These are phyloP conservation scores for Eristalinus sepulchralis DNA, from an alignment of 2,888 invertebrate genomes.

Conservation along the genomic window DNA sequence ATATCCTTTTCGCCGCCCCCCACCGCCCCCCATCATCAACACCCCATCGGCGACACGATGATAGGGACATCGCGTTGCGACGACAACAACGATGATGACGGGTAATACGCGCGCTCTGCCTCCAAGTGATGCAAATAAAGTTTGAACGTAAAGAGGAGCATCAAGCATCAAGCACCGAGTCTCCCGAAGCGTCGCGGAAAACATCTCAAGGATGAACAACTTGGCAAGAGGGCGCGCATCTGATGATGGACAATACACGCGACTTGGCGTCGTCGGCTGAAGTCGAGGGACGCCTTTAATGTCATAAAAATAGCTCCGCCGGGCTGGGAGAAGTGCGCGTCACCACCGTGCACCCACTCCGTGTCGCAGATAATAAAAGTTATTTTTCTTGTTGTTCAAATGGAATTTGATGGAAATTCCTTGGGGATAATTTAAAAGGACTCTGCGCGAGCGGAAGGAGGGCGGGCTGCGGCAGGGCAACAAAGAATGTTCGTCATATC, in stretches of 20 bases:
- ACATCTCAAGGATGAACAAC: constrained; percentile 13
- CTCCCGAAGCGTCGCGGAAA: not conserved
- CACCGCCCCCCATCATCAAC: not conserved
- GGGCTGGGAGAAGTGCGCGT: not conserved
- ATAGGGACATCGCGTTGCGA: not conserved
- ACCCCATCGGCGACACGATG: not conserved
- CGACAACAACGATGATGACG: not conserved
- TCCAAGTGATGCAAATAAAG: constrained; percentile 25
- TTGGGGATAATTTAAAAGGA: constrained; percentile 23
- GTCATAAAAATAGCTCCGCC: constrained; percentile 16
- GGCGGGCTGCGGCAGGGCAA: not conserved
- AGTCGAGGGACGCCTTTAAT: constrained; percentile 2
- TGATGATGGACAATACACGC: constrained; percentile 21
- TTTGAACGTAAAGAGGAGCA: constrained; percentile 2
- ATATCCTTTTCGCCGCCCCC: not conserved
- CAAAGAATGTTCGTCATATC: constrained; percentile 22
- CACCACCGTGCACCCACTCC: not conserved
- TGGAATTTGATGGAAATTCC: constrained; percentile 36
- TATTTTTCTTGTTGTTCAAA: constrained; percentile 16
- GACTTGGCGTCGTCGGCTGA: not conserved
- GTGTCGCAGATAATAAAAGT: constrained; percentile 38
- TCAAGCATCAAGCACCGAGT: not conserved
- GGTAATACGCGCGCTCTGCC: not conserved
- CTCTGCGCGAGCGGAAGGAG: not conserved
- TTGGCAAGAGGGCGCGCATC: not conserved